Percentiles rank a stretch among this genome's conserved stretches.
Conservation (phyloP, 2,888 invertebrate species). For the Alsophila aescularia region DNA sequence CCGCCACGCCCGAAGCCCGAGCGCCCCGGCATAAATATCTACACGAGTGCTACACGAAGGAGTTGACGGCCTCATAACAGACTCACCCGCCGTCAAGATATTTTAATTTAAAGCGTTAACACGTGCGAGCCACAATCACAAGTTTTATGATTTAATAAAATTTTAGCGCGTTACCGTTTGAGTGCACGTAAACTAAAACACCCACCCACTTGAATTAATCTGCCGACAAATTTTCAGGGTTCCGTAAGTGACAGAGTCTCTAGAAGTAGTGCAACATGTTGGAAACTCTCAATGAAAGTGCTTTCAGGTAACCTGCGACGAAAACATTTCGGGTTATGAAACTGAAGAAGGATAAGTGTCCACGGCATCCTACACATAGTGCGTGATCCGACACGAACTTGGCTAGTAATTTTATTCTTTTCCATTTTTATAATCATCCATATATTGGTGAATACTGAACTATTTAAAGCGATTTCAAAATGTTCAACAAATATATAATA, state of each 20-base stretch:
- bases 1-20: constrained; percentile 26
- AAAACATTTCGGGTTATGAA: too few relatives aligned
- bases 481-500: too few relatives aligned
- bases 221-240: constrained; percentile 23
- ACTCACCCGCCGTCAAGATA: constrained; percentile 47
- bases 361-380: too few relatives aligned
- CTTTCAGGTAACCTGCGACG: too few relatives aligned
- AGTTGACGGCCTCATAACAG: constrained; percentile 54
- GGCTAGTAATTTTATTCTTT: too few relatives aligned
- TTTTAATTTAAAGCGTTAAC: constrained; percentile 58
- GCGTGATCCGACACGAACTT: too few relatives aligned
- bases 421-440: constrained; percentile 8
- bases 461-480: too few relatives aligned
- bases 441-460: not conserved
- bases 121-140: constrained; percentile 48
- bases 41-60: constrained; percentile 50
- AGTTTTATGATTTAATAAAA: constrained; percentile 50
- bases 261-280: too few relatives aligned
- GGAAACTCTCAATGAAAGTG: too few relatives aligned
- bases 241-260: too few relatives aligned
- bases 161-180: constrained; percentile 36
- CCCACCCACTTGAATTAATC: constrained; percentile 23
- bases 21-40: constrained; percentile 46
- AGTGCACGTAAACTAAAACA: constrained; percentile 42
- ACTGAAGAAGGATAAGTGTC: too few relatives aligned